Conservation (phyloP, 2,888 invertebrate genomes). For the Trissoscelio sp. region DNA sequence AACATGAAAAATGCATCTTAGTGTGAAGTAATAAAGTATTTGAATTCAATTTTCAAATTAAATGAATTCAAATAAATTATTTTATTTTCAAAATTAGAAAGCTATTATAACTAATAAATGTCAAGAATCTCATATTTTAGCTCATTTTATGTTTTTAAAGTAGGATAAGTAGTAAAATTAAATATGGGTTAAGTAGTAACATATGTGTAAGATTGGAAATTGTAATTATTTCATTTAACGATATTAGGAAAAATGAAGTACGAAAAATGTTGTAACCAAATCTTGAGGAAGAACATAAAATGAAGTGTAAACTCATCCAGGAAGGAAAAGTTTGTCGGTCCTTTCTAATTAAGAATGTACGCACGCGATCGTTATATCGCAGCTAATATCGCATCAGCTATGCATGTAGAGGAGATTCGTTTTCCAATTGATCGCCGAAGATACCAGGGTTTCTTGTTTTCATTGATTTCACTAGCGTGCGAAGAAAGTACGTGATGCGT, state of each 20-base stretch:
- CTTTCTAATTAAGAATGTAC: constrained; percentile 30
- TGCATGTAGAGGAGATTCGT: constrained; percentile 48
- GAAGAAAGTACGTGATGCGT: constrained; percentile 60
- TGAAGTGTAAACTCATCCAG: background rate
- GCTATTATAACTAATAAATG: background rate
- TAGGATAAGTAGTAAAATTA: background rate
- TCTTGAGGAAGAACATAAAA: background rate
- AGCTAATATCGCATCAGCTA: constrained; percentile 25
- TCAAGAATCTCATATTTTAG: background rate
- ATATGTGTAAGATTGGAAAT: background rate
- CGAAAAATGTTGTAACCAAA: background rate
- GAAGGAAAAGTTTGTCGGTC: constrained; percentile 29
- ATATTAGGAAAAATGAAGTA: background rate
- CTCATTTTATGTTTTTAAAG: constrained; percentile 14
- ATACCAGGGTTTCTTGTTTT: constrained; percentile 72
- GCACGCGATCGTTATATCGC: constrained; percentile 42
- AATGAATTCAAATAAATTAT: no score
- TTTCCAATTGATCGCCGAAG: constrained; percentile 57
- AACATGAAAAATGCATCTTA: no score
- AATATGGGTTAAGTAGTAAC: background rate
- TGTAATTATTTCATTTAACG: background rate
- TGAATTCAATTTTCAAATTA: no score
- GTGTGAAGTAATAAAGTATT: no score
- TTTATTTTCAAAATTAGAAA: no score
- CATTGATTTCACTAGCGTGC: constrained; percentile 73